Evolutionary conservation across 2,797 vertebrate genomes (phyloP).

Genomic region (Enteromius paludinosus): DNA sequence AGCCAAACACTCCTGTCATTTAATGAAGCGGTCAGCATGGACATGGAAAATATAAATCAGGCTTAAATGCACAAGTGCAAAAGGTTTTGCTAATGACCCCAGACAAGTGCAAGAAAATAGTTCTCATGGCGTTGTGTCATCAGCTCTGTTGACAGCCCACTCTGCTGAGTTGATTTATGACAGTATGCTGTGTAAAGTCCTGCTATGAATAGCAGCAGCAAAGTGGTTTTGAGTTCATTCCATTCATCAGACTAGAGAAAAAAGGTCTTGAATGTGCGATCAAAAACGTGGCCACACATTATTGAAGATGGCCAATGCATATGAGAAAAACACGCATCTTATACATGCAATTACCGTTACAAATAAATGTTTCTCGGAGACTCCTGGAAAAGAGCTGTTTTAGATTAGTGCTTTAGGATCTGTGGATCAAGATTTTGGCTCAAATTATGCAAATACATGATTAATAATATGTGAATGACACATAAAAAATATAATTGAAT

Average conservation of each 20-base stretch:
- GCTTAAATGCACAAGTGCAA: constrained; percentile 34
- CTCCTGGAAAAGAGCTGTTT: neutral
- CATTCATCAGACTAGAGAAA: constrained; percentile 34
- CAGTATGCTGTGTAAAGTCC: neutral
- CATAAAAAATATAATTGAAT: neutral
- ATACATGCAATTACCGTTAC: neutral
- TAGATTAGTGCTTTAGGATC: neutral
- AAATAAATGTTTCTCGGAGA: neutral
- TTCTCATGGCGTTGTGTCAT: constrained; percentile 52
- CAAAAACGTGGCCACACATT: constrained; percentile 17
- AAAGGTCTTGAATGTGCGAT: neutral
- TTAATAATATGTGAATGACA: neutral
- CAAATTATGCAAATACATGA: neutral
- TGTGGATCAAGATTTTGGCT: neutral
- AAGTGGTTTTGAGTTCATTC: constrained; percentile 44
- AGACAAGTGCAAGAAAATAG: constrained; percentile 50
- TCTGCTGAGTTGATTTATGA: constrained; percentile 42
- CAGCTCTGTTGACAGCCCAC: constrained; percentile 51
- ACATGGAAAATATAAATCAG: constrained; percentile 34
- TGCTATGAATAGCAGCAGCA: constrained; percentile 41
- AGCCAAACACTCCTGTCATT: constrained; percentile 5
- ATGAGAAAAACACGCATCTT: neutral
- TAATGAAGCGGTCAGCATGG: neutral
- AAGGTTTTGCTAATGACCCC: constrained; percentile 26
- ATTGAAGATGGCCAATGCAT: neutral